Conservation (phyloP, 2,888 invertebrate species). For the Digitonthophagus gazella region DNA sequence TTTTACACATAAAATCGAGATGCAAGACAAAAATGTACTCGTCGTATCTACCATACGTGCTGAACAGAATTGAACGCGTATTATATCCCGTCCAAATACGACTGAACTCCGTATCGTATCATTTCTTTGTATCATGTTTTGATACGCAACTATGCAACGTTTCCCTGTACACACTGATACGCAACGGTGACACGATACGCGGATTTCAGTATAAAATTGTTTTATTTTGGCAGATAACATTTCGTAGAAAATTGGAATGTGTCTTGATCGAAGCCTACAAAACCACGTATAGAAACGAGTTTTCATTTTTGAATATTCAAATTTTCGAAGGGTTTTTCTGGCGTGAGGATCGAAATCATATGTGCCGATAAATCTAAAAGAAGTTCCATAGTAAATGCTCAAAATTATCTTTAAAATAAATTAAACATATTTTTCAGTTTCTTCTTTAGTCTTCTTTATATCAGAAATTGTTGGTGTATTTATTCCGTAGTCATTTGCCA, state of each 20-base stretch:
- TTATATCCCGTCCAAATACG: too few species aligned
- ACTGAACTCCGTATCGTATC: too few species aligned
- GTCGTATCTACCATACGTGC: too few species aligned
- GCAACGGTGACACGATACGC: too few species aligned
- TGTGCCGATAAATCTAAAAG: constrained; percentile 14
- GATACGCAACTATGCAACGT: too few species aligned
- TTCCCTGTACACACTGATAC: too few species aligned
- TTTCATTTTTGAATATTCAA: constrained; percentile 26
- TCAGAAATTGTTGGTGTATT: constrained; percentile 24
- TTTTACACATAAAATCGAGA: too few species aligned
- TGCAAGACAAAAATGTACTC: too few species aligned
- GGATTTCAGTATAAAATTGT: constrained; percentile 18
- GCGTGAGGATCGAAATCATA: neutral
- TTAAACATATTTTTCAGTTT: constrained; percentile 18
- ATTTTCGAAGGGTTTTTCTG: constrained; percentile 22
- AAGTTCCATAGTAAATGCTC: neutral
- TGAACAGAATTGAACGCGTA: too few species aligned
- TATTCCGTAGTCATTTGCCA: constrained; percentile 19
- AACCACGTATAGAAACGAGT: constrained; percentile 21
- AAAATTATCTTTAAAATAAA: constrained; percentile 17
- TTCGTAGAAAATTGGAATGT: constrained; percentile 16
- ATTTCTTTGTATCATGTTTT: too few species aligned
- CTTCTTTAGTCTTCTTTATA: constrained; percentile 22
- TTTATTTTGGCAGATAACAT: constrained; percentile 20
- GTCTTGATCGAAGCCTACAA: constrained; percentile 19